Evolutionary conservation across 2,888 invertebrate genomes (phyloP), one percentile per base, ranked within the genome.

Genomic region (Catocala fraxini): DNA sequence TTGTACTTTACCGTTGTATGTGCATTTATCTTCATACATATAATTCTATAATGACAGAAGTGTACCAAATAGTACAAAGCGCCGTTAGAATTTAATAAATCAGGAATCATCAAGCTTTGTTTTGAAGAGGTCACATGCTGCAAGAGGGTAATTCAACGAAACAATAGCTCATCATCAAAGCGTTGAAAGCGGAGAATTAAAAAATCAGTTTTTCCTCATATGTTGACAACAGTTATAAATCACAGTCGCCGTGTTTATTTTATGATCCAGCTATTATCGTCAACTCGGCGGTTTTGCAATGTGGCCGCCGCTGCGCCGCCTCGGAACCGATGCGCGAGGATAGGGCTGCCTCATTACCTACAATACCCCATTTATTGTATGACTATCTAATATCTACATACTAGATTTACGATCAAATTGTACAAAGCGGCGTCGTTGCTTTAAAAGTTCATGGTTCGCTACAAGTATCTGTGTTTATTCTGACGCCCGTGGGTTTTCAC

Each of bases 181-280:
- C 81, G 86, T 83, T 84, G 84, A 87, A 88, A 89, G 81, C 80
- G 68, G 79, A 85, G 85, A 86, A 89, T 89, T 87, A 89, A 90
- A 89, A 86, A 88, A 83, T 84, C 80, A 84, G 87, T 86, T 89
- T 89, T 90, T 90, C 89, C 85, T 87, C 85, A 79, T 82, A 77
- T 74, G 88, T 89, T 89, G 92, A 91, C 90, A 89, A 81, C 83
- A 79, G 88, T 81, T 88, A 86, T 92, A 91, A 92, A 92, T 91
- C 91, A 91, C 84, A 74, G 86, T 84, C 80, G 80, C 85, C 77
- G 89, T 89, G 90, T 91, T 92, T 92, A 89, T 90, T 92, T 92
- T 91, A 92, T 89, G 89, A 90, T 89, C 87, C 78, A 82, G 90
- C 90, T 92, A 91, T 91, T 90, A 93, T 90, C 90, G 91, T 90